Evolutionary conservation across 2,113 vertebrate species (phyloP).

Genomic region (Hucho hucho): DNA sequence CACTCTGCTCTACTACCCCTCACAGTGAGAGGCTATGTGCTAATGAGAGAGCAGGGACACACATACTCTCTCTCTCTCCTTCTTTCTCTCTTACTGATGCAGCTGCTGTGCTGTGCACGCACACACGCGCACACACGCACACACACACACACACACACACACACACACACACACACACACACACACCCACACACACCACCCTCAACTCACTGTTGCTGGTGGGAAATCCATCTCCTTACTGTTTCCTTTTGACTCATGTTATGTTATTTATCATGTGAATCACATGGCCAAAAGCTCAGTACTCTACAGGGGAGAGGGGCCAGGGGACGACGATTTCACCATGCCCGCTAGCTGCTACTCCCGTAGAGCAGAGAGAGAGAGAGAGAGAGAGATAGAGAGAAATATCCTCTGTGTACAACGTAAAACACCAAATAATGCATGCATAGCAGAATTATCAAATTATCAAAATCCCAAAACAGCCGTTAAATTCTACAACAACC

Average conservation of each 20-base stretch:
- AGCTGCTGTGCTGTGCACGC: neutral
- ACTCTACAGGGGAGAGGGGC: too few species aligned
- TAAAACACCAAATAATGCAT: too few species aligned
- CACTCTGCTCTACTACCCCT: neutral
- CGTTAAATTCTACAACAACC: too few species aligned
- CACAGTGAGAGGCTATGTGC: conserved; percentile 47
- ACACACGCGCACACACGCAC: too few species aligned
- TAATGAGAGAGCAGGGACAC: conserved; percentile 52
- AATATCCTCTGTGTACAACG: too few species aligned
- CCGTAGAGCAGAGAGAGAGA: neutral
- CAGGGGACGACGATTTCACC: neutral
- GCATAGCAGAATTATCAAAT: too few species aligned
- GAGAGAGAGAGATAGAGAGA: neutral
- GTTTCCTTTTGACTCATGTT: conserved; percentile 46
- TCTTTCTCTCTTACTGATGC: too few species aligned
- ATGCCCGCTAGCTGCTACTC: neutral
- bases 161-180: too few species aligned
- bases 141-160: too few species aligned
- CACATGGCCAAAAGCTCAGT: neutral
- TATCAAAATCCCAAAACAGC: too few species aligned
- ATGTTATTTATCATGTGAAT: conserved; percentile 13
- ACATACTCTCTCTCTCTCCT: neutral
- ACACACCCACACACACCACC: conserved; percentile 32
- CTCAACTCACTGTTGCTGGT: conserved; percentile 14
- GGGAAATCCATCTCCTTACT: conserved; percentile 39